Base-by-base conservation (phyloP, 2,113 vertebrate species). In the Catharus minimus region DNA sequence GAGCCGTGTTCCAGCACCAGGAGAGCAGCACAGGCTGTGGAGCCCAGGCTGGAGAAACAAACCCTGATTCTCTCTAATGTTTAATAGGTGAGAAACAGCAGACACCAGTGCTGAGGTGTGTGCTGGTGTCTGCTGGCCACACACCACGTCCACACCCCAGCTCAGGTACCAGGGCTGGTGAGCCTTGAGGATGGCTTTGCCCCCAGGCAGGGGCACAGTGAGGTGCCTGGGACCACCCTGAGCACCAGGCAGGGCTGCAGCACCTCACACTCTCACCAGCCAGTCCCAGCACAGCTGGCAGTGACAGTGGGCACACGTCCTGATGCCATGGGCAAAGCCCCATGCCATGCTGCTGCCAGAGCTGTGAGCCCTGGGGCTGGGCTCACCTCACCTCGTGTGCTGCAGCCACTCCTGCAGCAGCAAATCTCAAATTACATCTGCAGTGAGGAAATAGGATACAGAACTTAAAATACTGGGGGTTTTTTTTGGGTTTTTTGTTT, bases 151-250 rank as follows among this genome's bases (percentile, higher is more conserved):
- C 2, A 0, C 4, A 28, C 15, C 27, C n/a, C 38, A 9, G 26
- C 0, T 13, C 49, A 47, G 55, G 8, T 22, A 22, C 21, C n/a
- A 1, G 32, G 43, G 13, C 9, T 0, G 0, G 0, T 6, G 2
- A 0, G 7, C 23, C 46, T 21, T 5, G 5, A 27, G 57, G 47
- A 28, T 3, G 18, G 57, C 53, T 82, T 39, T 21, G 18, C 22
- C 30, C 7, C 15, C 28, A 5, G 27, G 22, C 4, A 14, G 64
- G 30, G 16, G 11, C 4, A 0, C 60, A 6, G 44, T 0, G 10
- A 27, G 46, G 4, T n/a, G 52, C 28, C 33, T 4, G 47, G 44
- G 64, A 16, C 12, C 3, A 4, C 47, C 38, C 49, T 46, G 53
- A 2, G 38, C 58, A 20, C 47, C 5, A 2, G 20, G 66, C 23